A percentile compares a stretch with the other conserved stretches of the same genome.
These are phyloP conservation scores for Penaeus chinensis DNA, from an alignment of 1,140 invertebrate species.

Conservation along the genomic window DNA sequence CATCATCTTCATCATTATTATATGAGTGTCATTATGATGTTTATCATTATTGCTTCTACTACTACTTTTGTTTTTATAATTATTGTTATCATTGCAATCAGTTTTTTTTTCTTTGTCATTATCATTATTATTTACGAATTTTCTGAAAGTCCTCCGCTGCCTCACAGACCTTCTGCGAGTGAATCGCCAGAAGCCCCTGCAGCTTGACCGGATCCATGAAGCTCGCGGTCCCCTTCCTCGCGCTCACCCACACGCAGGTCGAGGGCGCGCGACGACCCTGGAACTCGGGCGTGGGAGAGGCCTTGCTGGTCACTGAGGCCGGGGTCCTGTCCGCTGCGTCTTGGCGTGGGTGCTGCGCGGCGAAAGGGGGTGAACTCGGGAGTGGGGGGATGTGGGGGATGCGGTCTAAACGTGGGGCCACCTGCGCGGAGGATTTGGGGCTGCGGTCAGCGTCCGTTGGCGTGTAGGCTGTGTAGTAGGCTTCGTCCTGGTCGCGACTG, in stretches of 20 bases:
- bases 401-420: background rate
- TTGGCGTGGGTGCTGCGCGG: background rate
- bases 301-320: too few species aligned
- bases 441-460: too few species aligned
- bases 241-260: slow-evolving; percentile 43
- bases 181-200: slow-evolving; percentile 37
- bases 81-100: background rate
- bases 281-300: too few species aligned
- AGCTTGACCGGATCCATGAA: slow-evolving; percentile 42
- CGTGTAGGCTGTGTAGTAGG: too few species aligned
- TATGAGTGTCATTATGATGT: too few species aligned
- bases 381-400: background rate
- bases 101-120: background rate
- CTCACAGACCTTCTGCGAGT: slow-evolving; percentile 10
- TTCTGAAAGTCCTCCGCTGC: background rate
- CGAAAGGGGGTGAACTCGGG: background rate
- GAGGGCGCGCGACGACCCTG: slow-evolving; percentile 1
- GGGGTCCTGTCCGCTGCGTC: too few species aligned
- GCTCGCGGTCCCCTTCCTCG: background rate
- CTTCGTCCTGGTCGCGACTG: background rate
- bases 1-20: too few species aligned
- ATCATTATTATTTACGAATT: background rate
- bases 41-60: too few species aligned
- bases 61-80: too few species aligned
- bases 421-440: too few species aligned